These are phyloP conservation scores for Ditula angustiorana DNA, from an alignment of 2,888 invertebrate genomes.

Conservation along the genomic window DNA sequence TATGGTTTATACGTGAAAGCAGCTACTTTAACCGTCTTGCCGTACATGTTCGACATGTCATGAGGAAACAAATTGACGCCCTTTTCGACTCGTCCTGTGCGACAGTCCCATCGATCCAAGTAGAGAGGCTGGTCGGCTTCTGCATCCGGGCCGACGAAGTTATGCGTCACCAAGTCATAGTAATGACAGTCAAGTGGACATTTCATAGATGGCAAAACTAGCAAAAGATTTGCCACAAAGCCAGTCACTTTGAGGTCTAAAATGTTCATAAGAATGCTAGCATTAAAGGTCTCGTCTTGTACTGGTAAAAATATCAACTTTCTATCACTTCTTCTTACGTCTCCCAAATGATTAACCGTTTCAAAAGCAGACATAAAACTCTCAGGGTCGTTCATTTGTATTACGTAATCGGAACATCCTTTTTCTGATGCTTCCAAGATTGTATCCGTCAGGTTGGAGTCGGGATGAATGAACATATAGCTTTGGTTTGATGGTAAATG, in stretches of 20 bases:
- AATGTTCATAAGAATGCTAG: constrained; percentile 51
- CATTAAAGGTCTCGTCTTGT: constrained; percentile 41
- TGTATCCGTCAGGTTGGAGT: constrained; percentile 51
- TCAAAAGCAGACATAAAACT: constrained; percentile 72
- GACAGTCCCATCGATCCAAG: constrained; percentile 75
- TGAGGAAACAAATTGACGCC: constrained; percentile 76
- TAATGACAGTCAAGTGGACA: constrained; percentile 48
- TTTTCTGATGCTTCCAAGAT: constrained; percentile 68
- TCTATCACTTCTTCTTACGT: constrained; percentile 73
- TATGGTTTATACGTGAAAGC: constrained; percentile 87
- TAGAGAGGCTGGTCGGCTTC: constrained; percentile 56
- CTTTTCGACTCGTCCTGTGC: constrained; percentile 59
- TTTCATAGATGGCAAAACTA: constrained; percentile 54
- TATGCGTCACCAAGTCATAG: constrained; percentile 73
- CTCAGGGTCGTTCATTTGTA: constrained; percentile 65
- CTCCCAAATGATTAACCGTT: constrained; percentile 64
- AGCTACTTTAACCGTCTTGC: constrained; percentile 79
- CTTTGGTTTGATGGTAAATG: constrained; percentile 45
- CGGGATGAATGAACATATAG: constrained; percentile 55
- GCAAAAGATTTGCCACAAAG: constrained; percentile 68
- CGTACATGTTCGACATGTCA: constrained; percentile 73
- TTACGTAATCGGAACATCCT: constrained; percentile 79
- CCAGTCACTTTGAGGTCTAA: constrained; percentile 62
- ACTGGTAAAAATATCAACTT: constrained; percentile 73
- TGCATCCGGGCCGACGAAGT: constrained; percentile 65